Evolutionary conservation across 2,113 vertebrate genomes (phyloP), one percentile per base, ranked within the genome.

Genomic region (Atractosteus spatula): DNA sequence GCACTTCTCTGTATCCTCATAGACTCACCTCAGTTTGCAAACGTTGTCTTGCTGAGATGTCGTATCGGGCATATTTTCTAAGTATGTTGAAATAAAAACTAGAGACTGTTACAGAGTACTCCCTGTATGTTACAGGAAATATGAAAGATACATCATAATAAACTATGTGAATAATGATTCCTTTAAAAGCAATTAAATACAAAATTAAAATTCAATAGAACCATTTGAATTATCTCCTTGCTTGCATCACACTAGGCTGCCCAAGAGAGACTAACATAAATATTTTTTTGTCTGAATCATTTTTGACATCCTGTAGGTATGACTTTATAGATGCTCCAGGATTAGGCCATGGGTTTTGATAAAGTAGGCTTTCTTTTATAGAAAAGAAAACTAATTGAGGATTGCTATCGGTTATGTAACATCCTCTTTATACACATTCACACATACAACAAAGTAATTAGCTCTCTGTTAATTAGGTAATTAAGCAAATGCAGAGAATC

Each of bases 401-500:
- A 91, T 88, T 84, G 77, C 77, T 85, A 88, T 88, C 85, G 71
- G 78, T 89, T 88, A 88, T 67, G 75, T 84, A 88, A 90, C 81
- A 82, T 76, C 71, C 84, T 84, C 85, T 87, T 80, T 80, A 84
- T 80, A 78, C 65, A 76, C 76, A 79, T 55, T 71, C 74, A 43
- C 72, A 79, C 83, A 81, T 79, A 87, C 81, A 89, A 84, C 81
- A 86, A 82, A 89, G 86, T 90, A 88, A 92, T 92, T 90, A 90
- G 87, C 87, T 78, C 80, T 83, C 81, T 87, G 87, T 88, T 91
- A 91, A 92, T 92, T 87, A 87, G 87, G 83, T 89, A 89, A 90
- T 91, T 89, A 88, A 87, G 83, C 87, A 84, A 89, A 89, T 89
- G 85, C 90, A 89, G 78, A 80, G 84, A 80, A 83, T 83, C 84